Percentiles rank a stretch among this genome's conserved stretches.
phyloP scores from a whole-genome alignment of 2,113 vertebrate genomes.

The pig (Sus scrofa) region DNA sequence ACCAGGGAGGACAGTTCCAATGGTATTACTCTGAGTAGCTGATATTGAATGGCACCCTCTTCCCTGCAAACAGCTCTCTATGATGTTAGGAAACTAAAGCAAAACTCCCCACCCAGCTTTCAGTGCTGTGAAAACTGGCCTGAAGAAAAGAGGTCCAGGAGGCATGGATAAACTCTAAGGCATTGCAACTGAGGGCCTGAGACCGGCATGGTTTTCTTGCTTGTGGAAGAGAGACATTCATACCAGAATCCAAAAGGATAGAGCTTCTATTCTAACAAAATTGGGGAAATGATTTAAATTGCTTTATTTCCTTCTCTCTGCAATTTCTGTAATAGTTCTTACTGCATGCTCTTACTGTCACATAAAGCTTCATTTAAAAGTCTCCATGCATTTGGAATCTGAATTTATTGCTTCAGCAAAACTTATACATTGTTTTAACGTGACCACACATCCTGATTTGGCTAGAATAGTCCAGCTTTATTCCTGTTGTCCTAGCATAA shows the following conservation, averaged over 20 bases:
- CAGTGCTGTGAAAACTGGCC: neutral
- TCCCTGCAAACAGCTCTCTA: neutral
- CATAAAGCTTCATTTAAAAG: slow-evolving; percentile 45
- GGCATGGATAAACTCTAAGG: neutral
- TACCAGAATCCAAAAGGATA: slow-evolving; percentile 66
- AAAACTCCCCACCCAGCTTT: neutral
- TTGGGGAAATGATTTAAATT: neutral
- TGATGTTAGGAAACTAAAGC: neutral
- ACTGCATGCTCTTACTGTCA: slow-evolving; percentile 59
- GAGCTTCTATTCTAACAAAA: slow-evolving; percentile 53
- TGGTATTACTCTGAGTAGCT: neutral
- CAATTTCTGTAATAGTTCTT: slow-evolving; percentile 51
- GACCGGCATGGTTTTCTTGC: slow-evolving; percentile 46
- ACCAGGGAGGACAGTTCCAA: neutral
- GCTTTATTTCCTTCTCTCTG: neutral
- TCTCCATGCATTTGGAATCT: neutral
- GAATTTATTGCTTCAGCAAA: slow-evolving; percentile 43
- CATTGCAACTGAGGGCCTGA: neutral
- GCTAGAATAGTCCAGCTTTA: neutral
- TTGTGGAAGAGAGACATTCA: slow-evolving; percentile 63
- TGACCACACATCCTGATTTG: neutral
- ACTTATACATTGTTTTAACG: neutral
- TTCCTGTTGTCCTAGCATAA: neutral
- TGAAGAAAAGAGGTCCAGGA: neutral
- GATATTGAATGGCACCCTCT: neutral